phyloP scores from a whole-genome alignment of 2,797 vertebrate species.

The Sebastes minor region DNA sequence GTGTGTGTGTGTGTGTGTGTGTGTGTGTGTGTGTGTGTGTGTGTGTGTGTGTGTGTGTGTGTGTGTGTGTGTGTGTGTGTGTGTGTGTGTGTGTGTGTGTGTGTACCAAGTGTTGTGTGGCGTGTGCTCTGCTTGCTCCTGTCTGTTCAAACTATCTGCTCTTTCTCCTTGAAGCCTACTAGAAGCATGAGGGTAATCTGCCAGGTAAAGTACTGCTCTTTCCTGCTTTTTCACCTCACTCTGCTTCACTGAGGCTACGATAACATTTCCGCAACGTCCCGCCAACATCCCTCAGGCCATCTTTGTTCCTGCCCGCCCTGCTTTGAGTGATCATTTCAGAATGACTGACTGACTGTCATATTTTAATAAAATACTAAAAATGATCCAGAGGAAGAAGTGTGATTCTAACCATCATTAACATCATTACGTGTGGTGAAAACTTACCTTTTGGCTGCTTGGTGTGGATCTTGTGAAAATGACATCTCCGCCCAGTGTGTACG shows the following conservation, averaged over 20 bases:
- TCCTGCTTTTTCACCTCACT: slow-evolving; percentile 81
- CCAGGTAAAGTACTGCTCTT: slow-evolving; percentile 95
- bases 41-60: too few species aligned
- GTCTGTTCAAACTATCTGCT: slow-evolving; percentile 93
- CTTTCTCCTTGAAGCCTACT: slow-evolving; percentile 98
- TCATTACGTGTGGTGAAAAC: slow-evolving; percentile 15
- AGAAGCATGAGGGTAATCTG: slow-evolving; percentile 99
- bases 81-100: slow-evolving; percentile 11
- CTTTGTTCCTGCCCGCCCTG: slow-evolving; percentile 30
- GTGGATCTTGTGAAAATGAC: slow-evolving; percentile 79
- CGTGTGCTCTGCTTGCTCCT: slow-evolving; percentile 83
- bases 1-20: neutral
- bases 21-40: too few species aligned
- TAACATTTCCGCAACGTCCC: slow-evolving; percentile 78
- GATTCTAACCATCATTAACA: slow-evolving; percentile 34
- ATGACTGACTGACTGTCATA: slow-evolving; percentile 30
- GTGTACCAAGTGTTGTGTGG: slow-evolving; percentile 63
- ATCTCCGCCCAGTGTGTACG: slow-evolving; percentile 72
- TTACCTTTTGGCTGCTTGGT: slow-evolving; percentile 51
- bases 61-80: too few species aligned
- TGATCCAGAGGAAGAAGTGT: slow-evolving; percentile 30
- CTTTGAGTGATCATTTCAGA: slow-evolving; percentile 63
- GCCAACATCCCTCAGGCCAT: slow-evolving; percentile 59
- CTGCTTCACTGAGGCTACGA: slow-evolving; percentile 78
- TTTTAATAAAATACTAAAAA: slow-evolving; percentile 21